phyloP scores from a whole-genome alignment of 2,797 vertebrate genomes.

The Macropus fuliginosus region DNA sequence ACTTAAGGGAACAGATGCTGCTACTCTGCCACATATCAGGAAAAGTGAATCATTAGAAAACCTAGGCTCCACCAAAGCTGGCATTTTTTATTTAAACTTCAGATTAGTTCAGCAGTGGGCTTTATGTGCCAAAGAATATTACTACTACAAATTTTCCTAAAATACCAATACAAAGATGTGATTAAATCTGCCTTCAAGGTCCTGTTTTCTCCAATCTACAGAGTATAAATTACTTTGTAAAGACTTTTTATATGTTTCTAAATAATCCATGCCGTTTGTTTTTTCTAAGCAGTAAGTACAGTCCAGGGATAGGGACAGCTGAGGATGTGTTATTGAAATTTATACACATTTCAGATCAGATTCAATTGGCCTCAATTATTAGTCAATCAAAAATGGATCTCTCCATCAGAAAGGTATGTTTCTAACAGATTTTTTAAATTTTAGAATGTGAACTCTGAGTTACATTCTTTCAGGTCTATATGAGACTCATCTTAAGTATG shows the following conservation, averaged over 20 bases:
- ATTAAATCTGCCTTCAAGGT: conserved; percentile 69
- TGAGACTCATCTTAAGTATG: not conserved
- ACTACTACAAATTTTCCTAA: conserved; percentile 72
- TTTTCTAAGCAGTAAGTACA: conserved; percentile 48
- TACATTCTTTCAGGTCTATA: conserved; percentile 8
- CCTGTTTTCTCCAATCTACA: conserved; percentile 70
- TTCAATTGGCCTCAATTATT: conserved; percentile 53
- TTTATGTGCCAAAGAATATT: conserved; percentile 61
- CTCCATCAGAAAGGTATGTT: conserved; percentile 49
- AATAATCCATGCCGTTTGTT: conserved; percentile 64
- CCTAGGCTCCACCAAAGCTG: conserved; percentile 53
- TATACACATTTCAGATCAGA: conserved; percentile 53
- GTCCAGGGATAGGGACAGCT: conserved; percentile 18
- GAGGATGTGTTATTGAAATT: conserved; percentile 20
- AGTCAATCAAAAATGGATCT: conserved; percentile 37
- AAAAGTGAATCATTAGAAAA: conserved; percentile 69
- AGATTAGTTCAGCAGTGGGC: conserved; percentile 58
- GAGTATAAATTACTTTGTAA: conserved; percentile 66
- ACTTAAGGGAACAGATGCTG: conserved; percentile 64
- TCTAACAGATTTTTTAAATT: conserved; percentile 49
- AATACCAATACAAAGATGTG: conserved; percentile 75
- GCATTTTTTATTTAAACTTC: conserved; percentile 74
- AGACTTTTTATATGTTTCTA: conserved; percentile 54
- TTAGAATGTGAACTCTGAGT: conserved; percentile 53
- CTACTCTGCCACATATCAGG: conserved; percentile 53